Evolutionary conservation across 1,140 invertebrate genomes (phyloP).

Genomic region (Campoletis sonorensis): DNA sequence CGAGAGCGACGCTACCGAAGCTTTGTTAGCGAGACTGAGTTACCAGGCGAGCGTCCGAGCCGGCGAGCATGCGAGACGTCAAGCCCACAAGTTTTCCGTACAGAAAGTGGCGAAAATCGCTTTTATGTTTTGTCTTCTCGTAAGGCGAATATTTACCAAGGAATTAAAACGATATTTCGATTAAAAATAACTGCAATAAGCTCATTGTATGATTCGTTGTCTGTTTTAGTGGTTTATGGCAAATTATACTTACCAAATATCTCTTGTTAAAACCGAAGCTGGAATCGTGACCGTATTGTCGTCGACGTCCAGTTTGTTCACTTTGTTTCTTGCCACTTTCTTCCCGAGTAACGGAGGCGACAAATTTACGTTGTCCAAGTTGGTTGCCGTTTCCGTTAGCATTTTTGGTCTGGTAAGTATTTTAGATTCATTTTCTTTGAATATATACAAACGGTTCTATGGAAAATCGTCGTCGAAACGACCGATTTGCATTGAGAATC

Average conservation of each 20-base stretch:
- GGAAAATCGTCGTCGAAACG: too few relatives aligned
- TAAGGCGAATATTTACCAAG: conserved; percentile 73
- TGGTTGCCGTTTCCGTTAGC: conserved; percentile 87
- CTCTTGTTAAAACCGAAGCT: conserved; percentile 85
- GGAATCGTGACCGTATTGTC: conserved; percentile 88
- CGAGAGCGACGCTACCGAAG: conserved; percentile 89
- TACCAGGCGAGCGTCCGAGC: conserved; percentile 88
- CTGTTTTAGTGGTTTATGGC: conserved; percentile 87
- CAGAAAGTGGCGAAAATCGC: conserved; percentile 85
- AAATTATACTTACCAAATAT: conserved; percentile 89
- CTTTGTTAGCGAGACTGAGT: conserved; percentile 88
- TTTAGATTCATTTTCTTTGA: too few relatives aligned
- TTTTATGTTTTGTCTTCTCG: conserved; percentile 87
- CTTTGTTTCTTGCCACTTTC: conserved; percentile 86
- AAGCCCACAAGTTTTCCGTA: conserved; percentile 83
- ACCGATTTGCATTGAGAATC: too few relatives aligned
- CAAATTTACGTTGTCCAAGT: conserved; percentile 88
- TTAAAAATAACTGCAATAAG: too few relatives aligned
- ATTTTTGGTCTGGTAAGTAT: conserved; percentile 85
- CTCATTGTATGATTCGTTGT: conserved; percentile 48
- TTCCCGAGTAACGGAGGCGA: conserved; percentile 88
- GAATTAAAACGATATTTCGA: too few relatives aligned
- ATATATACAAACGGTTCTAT: too few relatives aligned
- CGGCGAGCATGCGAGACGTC: conserved; percentile 81
- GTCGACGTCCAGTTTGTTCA: conserved; percentile 90